These are phyloP conservation scores for Hypomecis punctinalis DNA, from an alignment of 2,888 invertebrate genomes.

Conservation along the genomic window DNA sequence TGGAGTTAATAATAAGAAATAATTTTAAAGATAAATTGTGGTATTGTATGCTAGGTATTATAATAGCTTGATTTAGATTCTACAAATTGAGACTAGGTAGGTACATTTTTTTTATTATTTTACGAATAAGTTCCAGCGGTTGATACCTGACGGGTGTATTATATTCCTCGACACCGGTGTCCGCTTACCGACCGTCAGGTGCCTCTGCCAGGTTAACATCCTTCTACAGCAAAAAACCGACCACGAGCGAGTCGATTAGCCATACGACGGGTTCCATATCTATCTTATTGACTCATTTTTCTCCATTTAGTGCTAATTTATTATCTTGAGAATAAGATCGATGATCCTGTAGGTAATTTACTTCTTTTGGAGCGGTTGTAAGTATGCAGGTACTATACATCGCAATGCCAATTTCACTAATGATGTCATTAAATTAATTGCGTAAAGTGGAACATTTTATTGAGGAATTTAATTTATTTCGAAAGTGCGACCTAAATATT, in stretches of 20 bases:
- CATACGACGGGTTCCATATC: slow-evolving; percentile 25
- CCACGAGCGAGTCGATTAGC: slow-evolving; percentile 25
- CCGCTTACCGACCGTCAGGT: slow-evolving; percentile 35
- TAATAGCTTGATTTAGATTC: no score
- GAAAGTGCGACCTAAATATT: slow-evolving; percentile 33
- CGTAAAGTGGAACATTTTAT: slow-evolving; percentile 12
- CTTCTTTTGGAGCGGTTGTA: neutral
- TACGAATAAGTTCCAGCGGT: neutral
- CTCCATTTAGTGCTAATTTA: neutral
- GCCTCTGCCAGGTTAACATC: slow-evolving; percentile 35
- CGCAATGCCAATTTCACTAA: neutral
- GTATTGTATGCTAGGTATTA: no score
- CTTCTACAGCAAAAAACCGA: slow-evolving; percentile 33
- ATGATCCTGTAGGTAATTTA: neutral
- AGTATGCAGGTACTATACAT: neutral
- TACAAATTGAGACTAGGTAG: neutral
- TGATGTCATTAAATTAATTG: slow-evolving; percentile 6
- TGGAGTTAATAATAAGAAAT: no score
- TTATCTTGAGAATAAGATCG: neutral
- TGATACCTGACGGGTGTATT: slow-evolving; percentile 19
- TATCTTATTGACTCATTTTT: slow-evolving; percentile 11
- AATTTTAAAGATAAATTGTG: no score
- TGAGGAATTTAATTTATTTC: slow-evolving; percentile 22
- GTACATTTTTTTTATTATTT: neutral
- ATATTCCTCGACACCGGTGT: slow-evolving; percentile 24